phyloP scores from a whole-genome alignment of 1,140 invertebrate species.

The Cryptotermes secundus region DNA sequence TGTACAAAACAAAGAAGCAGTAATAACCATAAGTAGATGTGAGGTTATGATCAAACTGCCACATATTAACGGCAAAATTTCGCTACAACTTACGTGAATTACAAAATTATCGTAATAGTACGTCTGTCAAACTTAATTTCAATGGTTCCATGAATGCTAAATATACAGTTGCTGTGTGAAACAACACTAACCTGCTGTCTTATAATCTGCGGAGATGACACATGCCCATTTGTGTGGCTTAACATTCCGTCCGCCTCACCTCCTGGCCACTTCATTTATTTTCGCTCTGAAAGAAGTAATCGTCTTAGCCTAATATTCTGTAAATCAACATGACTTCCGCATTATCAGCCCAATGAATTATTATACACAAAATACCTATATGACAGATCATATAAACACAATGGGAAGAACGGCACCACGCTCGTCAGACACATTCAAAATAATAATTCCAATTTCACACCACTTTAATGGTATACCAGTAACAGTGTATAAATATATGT shows the following conservation, averaged over 20 bases:
- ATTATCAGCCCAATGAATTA: not conserved
- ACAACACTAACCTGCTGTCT: conserved; percentile 35
- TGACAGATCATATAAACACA: conserved; percentile 19
- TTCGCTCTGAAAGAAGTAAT: conserved; percentile 12
- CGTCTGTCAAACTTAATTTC: no score
- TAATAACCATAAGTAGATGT: no score
- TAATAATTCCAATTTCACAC: not conserved
- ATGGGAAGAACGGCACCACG: not conserved
- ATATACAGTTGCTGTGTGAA: not conserved
- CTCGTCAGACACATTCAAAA: not conserved
- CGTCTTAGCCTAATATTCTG: no score
- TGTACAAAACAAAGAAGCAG: no score
- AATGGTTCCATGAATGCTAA: no score
- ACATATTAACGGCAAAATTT: no score
- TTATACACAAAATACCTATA: not conserved
- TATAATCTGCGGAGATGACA: conserved; percentile 35
- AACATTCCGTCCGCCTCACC: conserved; percentile 35
- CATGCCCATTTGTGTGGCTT: conserved; percentile 37
- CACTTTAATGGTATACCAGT: not conserved
- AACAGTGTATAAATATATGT: not conserved
- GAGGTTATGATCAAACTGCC: no score
- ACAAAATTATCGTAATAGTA: no score
- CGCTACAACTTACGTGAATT: no score
- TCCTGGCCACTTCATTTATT: conserved; percentile 38
- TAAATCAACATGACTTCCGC: no score